Evolutionary conservation across 2,888 invertebrate species (phyloP).

Genomic region (Erebia ligea): DNA sequence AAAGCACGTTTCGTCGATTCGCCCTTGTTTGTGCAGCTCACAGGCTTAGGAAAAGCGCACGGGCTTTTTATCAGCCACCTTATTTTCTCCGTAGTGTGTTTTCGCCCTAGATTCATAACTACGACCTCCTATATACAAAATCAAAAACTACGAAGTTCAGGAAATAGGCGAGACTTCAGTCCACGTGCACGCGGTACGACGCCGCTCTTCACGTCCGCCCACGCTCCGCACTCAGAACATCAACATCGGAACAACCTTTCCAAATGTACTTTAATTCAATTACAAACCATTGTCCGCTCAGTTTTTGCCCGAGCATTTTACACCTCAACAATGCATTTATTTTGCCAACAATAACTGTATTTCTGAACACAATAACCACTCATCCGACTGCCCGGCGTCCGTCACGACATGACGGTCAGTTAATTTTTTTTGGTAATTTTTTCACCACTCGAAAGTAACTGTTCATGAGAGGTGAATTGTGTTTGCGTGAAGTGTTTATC

Average conservation of each 20-base stretch:
- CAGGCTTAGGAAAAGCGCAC: no score
- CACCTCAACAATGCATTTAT: constrained; percentile 69
- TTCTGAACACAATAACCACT: constrained; percentile 53
- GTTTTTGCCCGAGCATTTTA: constrained; percentile 65
- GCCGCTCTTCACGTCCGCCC: constrained; percentile 21
- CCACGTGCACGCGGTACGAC: constrained; percentile 12
- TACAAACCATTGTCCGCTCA: constrained; percentile 63
- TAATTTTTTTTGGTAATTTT: constrained; percentile 46
- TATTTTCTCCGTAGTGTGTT: no score
- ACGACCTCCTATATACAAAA: no score
- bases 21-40: no score
- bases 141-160: not conserved
- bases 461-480: constrained; percentile 60
- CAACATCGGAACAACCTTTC: constrained; percentile 48
- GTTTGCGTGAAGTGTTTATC: constrained; percentile 76
- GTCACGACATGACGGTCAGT: constrained; percentile 48
- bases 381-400: constrained; percentile 45
- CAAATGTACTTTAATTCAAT: constrained; percentile 72
- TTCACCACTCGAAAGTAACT: constrained; percentile 64
- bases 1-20: no score
- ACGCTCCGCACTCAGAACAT: constrained; percentile 39
- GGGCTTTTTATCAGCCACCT: no score
- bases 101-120: not conserved
- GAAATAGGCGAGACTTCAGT: constrained; percentile 26
- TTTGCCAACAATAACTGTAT: constrained; percentile 81